Evolutionary conservation across 2,888 invertebrate species (phyloP), one percentile per base, ranked within the genome.

Genomic region (Torymus texanus): DNA sequence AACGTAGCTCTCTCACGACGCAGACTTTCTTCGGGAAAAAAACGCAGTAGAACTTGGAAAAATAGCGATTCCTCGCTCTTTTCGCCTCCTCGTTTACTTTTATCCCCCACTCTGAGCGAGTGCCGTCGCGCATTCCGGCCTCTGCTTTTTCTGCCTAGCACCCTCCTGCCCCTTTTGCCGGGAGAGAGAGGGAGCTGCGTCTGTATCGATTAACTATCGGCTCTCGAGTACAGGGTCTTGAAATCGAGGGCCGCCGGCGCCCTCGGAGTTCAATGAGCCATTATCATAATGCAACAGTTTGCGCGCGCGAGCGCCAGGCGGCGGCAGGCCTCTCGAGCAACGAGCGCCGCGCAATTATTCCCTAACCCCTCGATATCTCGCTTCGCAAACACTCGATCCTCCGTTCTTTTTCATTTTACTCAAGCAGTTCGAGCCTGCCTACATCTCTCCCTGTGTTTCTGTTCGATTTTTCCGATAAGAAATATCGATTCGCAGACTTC

Each of bases 281-380:
- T 81, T 78, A 78, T 78, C 72, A 78, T 78, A 81, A 81, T 81
- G 78, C 81, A 81, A 78, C 81, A 81, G 81, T 75, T 81, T 78
- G 75, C 5, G 29, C 29, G 29, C 29, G 29, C 29, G 29, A 21
- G 21, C 21, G 21, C 21, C 2, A 21, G 21, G 21, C 21, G 21
- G 21, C 21, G 21, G 21, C 50, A 51, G 29, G 21, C 12, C 18
- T 21, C 62, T 71, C 75, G 61, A 72, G 58, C 18, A 58, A 62
- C 62, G 53, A 24, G 51, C 29, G 29, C 53, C 41, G 14, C 29
- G 56, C 65, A 79, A 75, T 79, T 75, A 79, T 79, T 70, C 65
- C 75, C 29, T 24, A 66, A 71, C 29, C 53, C 29, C 18, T 24
- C 11, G 58, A 50, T 13, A 21, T 21, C 13, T 63, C 66, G 67